phyloP scores from a whole-genome alignment of 2,888 invertebrate genomes.

The Miltochrista miniata region DNA sequence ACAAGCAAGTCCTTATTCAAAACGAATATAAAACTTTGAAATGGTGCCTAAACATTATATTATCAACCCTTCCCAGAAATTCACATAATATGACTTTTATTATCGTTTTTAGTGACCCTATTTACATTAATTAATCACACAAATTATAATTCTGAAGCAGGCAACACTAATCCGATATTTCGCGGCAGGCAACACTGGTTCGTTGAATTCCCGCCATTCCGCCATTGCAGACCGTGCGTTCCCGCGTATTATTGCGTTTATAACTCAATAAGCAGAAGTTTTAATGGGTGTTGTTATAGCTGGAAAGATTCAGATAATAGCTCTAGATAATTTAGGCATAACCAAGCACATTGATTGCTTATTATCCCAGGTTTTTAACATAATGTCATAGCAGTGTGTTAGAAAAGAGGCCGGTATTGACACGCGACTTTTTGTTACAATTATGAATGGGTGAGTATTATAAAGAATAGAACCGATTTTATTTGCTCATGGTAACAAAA shows the following conservation, averaged over 20 bases:
- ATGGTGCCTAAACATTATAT: not conserved
- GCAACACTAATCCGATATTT: slow-evolving; percentile 19
- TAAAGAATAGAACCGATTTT: too few species aligned
- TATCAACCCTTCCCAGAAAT: too few species aligned
- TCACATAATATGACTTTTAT: not conserved
- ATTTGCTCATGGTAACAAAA: too few species aligned
- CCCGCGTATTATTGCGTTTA: slow-evolving; percentile 35
- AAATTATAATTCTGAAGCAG: slow-evolving; percentile 4
- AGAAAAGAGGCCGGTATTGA: too few species aligned
- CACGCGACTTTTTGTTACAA: too few species aligned
- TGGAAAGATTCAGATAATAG: slow-evolving; percentile 16
- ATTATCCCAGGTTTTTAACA: too few species aligned
- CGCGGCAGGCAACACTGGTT: slow-evolving; percentile 16
- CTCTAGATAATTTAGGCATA: too few species aligned
- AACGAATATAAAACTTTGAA: not conserved
- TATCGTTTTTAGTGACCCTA: not conserved
- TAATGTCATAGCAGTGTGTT: too few species aligned
- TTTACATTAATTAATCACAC: slow-evolving; percentile 7
- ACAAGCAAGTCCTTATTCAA: not conserved
- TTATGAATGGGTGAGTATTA: too few species aligned
- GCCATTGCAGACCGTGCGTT: not conserved
- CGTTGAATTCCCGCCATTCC: slow-evolving; percentile 44
- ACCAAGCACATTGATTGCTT: too few species aligned
- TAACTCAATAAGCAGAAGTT: slow-evolving; percentile 47
- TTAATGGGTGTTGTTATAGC: slow-evolving; percentile 19